Evolutionary conservation across 2,888 invertebrate genomes (phyloP).

Genomic region (Abrostola tripartita): DNA sequence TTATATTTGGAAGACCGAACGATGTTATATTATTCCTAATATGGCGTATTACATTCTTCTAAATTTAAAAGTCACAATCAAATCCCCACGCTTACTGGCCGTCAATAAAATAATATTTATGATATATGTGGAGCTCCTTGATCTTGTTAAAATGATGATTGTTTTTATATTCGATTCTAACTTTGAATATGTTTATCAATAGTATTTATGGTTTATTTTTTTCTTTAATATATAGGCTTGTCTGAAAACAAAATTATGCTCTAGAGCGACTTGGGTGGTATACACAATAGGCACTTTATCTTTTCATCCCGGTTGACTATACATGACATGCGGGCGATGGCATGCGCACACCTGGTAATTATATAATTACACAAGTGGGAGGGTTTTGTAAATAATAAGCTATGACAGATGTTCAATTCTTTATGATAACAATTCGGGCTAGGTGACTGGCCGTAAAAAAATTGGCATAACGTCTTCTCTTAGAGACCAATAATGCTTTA

Average conservation of each 20-base stretch:
- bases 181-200: too few species aligned
- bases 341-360: too few species aligned
- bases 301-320: too few species aligned
- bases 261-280: too few species aligned
- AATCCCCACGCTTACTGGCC: slow-evolving; percentile 40
- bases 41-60: slow-evolving; percentile 33
- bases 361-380: slow-evolving; percentile 59
- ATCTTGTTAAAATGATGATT: slow-evolving; percentile 43
- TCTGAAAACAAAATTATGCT: too few species aligned
- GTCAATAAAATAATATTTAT: slow-evolving; percentile 53
- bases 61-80: slow-evolving; percentile 51
- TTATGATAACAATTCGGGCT: slow-evolving; percentile 9
- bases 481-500: too few species aligned
- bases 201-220: too few species aligned
- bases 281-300: too few species aligned
- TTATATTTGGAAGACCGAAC: slow-evolving; percentile 27
- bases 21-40: slow-evolving; percentile 38
- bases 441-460: too few species aligned
- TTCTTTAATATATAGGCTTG: too few species aligned
- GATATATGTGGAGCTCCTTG: slow-evolving; percentile 41
- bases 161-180: slow-evolving; percentile 10
- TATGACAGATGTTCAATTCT: slow-evolving; percentile 45
- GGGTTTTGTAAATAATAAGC: slow-evolving; percentile 37
- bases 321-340: too few species aligned
- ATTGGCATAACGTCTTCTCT: too few species aligned